These are phyloP conservation scores for Cheilosia scutellata DNA, from an alignment of 2,888 invertebrate species.

Conservation along the genomic window DNA sequence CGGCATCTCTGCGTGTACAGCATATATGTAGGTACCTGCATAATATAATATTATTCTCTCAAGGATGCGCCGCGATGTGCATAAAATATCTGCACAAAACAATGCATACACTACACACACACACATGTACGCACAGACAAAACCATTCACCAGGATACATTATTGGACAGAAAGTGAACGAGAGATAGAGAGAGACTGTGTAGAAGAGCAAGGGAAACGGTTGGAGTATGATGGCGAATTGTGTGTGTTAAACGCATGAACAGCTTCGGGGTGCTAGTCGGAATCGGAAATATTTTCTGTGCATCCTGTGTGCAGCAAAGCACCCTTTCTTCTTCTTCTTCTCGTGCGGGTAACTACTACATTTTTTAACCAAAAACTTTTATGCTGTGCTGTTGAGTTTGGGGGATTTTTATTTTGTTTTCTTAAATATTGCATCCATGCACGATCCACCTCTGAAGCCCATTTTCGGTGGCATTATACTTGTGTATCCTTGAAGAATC, in stretches of 20 bases:
- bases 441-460: not conserved
- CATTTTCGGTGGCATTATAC: not conserved
- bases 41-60: conserved; percentile 68
- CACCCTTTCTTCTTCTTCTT: not conserved
- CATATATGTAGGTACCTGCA: conserved; percentile 41
- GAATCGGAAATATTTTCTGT: conserved; percentile 64
- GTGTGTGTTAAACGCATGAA: conserved; percentile 66
- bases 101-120: not conserved
- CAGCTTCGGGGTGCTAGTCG: conserved; percentile 55
- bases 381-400: not conserved
- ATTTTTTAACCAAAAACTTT: conserved; percentile 30
- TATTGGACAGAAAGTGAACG: no score
- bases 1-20: not conserved
- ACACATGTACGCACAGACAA: not conserved
- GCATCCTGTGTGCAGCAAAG: conserved; percentile 38
- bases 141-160: conserved; percentile 2
- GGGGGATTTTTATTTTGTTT: conserved; percentile 25
- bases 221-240: conserved; percentile 17
- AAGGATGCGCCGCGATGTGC: conserved; percentile 56
- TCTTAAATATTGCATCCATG: conserved; percentile 13
- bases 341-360: not conserved
- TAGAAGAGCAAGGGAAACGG: not conserved
- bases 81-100: conserved; percentile 52
- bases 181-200: not conserved
- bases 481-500: conserved; percentile 14